Evolutionary conservation across 2,888 invertebrate genomes (phyloP), one percentile per base, ranked within the genome.

Genomic region (Polydrusus pterygomalis): DNA sequence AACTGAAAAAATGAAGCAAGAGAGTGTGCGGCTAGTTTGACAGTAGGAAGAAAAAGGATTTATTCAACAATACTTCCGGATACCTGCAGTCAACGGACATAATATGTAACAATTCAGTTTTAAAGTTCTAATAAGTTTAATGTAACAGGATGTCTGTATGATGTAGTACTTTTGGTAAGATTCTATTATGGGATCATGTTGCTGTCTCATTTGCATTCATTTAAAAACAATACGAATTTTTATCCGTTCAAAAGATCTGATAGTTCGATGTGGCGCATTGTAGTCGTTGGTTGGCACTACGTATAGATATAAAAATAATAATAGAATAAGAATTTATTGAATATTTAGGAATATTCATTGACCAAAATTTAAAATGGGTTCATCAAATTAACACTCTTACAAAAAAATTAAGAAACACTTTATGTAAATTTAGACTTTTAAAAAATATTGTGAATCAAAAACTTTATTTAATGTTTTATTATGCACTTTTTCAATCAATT

Each of bases 1-100:
- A 60, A 60, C 17, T 38, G 18, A 60, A 60, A 60, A 38, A 60
- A 18, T 60, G 58, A 17, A 15, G 11, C 38, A 60, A 60, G 58
- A 60, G 58, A 60, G 58, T 38, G 58, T 60, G 38, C 54, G 25
- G 25, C 58, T 8, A 9, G 56, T 30, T 54, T 54, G 58, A 60
- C 38, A 60, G 58, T 10, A 60, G 58, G 56, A 60, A 60, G 58
- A 38, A 60, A 58, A 60, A 60, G 58, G 58, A 40, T 40, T 38
- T 25, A 56, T 38, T 60, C 2, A 38, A 10, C 58, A 10, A 7
- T 17, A 60, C 49, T 64, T 64, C 64, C 64, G 64, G 64, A 64
- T 64, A 64, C 47, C 34, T 64, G 9, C 7, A 15, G 25, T 63
- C 47, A 47, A 63, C 47, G 63, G 63, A 45, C 64, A 25, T 49